Conservation (phyloP, 2,797 vertebrate species). For the Phoebastria nigripes region DNA sequence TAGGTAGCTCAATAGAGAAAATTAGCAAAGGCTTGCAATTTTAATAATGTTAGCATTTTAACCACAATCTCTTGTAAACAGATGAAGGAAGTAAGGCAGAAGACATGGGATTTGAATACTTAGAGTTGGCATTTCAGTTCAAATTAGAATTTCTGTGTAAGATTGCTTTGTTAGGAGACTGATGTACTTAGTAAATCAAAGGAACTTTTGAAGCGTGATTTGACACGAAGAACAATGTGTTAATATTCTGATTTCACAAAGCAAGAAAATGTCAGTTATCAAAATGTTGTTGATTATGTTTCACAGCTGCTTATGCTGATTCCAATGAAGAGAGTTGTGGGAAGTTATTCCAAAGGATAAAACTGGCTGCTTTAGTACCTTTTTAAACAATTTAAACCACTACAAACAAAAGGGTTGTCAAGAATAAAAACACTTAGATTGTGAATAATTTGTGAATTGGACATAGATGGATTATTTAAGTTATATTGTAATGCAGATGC, state of each 20-base stretch:
- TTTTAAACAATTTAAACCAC: slow-evolving; percentile 5
- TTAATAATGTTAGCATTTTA: not conserved
- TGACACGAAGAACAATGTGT: not conserved
- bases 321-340: slow-evolving; percentile 30
- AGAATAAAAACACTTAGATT: not conserved
- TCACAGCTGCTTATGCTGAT: slow-evolving; percentile 50
- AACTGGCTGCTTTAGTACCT: slow-evolving; percentile 43
- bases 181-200: slow-evolving; percentile 29
- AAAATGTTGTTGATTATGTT: slow-evolving; percentile 57
- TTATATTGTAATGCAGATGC: not conserved
- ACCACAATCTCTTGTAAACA: not conserved
- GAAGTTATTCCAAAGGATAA: slow-evolving; percentile 42
- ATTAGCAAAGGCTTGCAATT: not conserved
- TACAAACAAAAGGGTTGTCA: slow-evolving; percentile 23
- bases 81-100: not conserved
- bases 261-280: slow-evolving; percentile 29
- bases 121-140: not conserved
- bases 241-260: slow-evolving; percentile 40
- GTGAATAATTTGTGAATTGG: not conserved
- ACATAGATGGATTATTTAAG: not conserved
- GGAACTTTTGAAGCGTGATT: slow-evolving; percentile 14
- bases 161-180: not conserved
- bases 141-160: slow-evolving; percentile 6
- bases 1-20: not conserved
- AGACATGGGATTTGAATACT: not conserved